Evolutionary conservation across 2,797 vertebrate species (phyloP), one percentile per base, ranked within the genome.

Genomic region (Sebastes goodei): DNA sequence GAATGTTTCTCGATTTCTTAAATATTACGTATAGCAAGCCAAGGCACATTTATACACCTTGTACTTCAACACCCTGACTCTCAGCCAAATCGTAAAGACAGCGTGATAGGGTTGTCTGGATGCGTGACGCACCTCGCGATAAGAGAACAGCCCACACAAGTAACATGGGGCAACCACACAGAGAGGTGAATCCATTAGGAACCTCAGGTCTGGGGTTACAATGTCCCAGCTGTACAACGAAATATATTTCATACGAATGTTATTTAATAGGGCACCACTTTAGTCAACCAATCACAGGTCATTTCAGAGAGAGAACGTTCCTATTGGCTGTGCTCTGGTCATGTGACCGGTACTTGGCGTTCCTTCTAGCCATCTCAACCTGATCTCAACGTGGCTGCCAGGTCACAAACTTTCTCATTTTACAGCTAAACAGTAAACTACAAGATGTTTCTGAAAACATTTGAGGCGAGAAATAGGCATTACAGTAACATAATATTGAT

Each of bases 41-140:
- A 2, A 76, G 61, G 30, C 73, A 76, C 52, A 84, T 79, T 71
- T 71, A 71, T 49, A 70, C 14, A 79, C 20, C 42, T 71, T 77
- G 20, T 67, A 69, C 52, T 42, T 72, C 76, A 78, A 65, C 33
- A 8, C 5, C 10, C 23, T 49, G 66, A 84, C 65, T 70, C n/a
- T 17, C 32, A 70, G 81, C 63, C 53, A 82, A 76, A 74, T 83
- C 67, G 20, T 81, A 67, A 79, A 64, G 23, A 23, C 9, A 52
- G n/a, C 21, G 63, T 62, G 60, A 72, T 76, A 74, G 1, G 15
- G 55, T 35, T 70, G 46, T 56, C 30, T 72, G 30, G 53, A 56
- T 64, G 17, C 27, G 12, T 52, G 74, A 61, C 59, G 7, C 38
- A 57, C 32, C n/a, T 46, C 1, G 2, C 71, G 29, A 72, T 52